Evolutionary conservation across 2,797 vertebrate species (phyloP), one percentile per base, ranked within the genome.

Genomic region (Hypotaenidia okinawae): DNA sequence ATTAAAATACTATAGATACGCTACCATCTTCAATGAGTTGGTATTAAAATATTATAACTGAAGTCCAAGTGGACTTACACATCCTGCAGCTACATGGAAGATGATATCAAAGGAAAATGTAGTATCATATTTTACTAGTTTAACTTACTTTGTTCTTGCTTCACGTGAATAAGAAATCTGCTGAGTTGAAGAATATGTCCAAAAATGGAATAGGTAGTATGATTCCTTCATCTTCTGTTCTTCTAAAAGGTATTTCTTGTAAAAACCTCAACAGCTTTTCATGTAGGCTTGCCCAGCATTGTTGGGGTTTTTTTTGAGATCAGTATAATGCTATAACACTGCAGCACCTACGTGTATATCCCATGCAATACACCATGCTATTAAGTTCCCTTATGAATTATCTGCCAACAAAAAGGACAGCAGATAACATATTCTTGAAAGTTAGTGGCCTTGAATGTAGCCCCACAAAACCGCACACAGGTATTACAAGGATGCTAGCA

Each of bases 281-380:
- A 72, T 27, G n/a, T 1, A 19, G 27, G 19, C 32, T 81, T 45
- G 11, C n/a, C 94, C 52, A 57, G 24, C 9, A 1, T 11, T 35
- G 23, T 27, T 52, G 11, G 18, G 43, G 18, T 19, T 28, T 22
- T 16, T 39, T 84, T 59, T n/a, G 5, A 73, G n/a, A 41, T 6
- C 3, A 16, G 9, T 16, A 10, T 57, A 67, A 55, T 1, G 1
- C 37, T 37, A 10, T 11, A 73, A 11, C 1, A 0, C 23, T 73
- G 41, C 43, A 78, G 45, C 62, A 84, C 17, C 3, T 1, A 9
- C 9, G 16, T 12, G 4, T 18, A 2, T 21, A 22, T 35, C 16
- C 62, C 78, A 45, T 17, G 11, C 5, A 10, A 49, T 30, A 63
- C 4, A 76, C 28, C 10, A 33, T 62, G 12, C 41, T 54, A 13